Percentiles rank a stretch among this genome's conserved stretches.
Evolutionary conservation across 2,113 vertebrate species (phyloP).

Genomic region (Myxocyprinus asiaticus): DNA sequence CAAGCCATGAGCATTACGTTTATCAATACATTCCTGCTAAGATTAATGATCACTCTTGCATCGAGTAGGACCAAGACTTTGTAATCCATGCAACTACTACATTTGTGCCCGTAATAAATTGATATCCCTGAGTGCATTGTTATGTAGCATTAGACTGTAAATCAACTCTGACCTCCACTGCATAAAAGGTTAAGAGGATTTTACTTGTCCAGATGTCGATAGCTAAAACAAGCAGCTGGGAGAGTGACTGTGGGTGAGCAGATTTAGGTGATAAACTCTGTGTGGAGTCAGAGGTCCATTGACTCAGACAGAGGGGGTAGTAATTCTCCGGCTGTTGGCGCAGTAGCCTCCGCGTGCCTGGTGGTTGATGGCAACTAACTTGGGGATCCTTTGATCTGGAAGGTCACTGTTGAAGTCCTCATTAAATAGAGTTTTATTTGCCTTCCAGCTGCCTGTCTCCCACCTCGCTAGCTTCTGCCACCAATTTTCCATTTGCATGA

Average conservation of each 20-base stretch:
- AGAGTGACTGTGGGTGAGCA: not conserved
- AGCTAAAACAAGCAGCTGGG: constrained; percentile 17
- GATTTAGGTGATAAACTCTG: constrained; percentile 49
- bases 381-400: constrained; percentile 37
- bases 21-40: not conserved
- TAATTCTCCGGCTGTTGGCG: constrained; percentile 40
- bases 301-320: constrained; percentile 22
- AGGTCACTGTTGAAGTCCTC: constrained; percentile 46
- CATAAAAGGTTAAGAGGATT: constrained; percentile 37
- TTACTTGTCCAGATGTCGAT: constrained; percentile 30
- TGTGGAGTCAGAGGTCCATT: constrained; percentile 46
- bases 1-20: constrained; percentile 1
- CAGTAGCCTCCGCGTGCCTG: constrained; percentile 17
- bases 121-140: constrained; percentile 20
- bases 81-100: not conserved
- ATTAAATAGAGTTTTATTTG: constrained; percentile 54
- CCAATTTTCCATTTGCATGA: constrained; percentile 50
- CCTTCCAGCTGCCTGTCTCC: constrained; percentile 20
- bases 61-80: not conserved
- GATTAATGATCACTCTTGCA: constrained; percentile 16
- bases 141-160: constrained; percentile 26
- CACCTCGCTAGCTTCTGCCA: constrained; percentile 23
- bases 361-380: constrained; percentile 34
- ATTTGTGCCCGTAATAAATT: not conserved
- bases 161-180: not conserved